These are phyloP conservation scores for Beroe forskalii DNA, from an alignment of 37 sponge, comb jelly and placozoan species.

Conservation along the genomic window DNA sequence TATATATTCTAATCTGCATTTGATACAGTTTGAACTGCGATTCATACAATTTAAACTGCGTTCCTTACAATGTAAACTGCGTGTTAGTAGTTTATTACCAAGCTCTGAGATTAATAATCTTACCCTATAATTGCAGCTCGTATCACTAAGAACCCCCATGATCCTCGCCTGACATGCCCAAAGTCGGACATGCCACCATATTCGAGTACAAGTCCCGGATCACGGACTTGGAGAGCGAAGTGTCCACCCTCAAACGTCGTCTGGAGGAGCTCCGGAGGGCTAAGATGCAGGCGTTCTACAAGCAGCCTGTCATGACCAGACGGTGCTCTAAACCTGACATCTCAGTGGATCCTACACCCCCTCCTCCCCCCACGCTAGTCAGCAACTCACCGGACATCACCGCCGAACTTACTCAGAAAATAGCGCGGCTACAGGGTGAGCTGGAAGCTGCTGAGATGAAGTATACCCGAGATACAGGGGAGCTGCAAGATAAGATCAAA, in stretches of 20 bases:
- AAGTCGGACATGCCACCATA: constrained; percentile 11
- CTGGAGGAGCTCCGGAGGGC: constrained; percentile 55
- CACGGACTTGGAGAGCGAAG: constrained; percentile 33
- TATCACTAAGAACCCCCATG: too few relatives aligned
- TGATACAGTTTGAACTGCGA: too few relatives aligned
- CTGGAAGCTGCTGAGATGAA: constrained; percentile 2
- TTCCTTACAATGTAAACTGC: too few relatives aligned
- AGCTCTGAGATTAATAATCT: too few relatives aligned
- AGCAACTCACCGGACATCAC: neutral
- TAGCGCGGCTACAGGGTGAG: constrained; percentile 33
- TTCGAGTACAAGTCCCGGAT: constrained; percentile 48
- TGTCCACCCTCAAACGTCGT: constrained; percentile 37
- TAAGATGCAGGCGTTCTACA: constrained; percentile 35
- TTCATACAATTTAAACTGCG: too few relatives aligned
- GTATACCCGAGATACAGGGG: constrained; percentile 7
- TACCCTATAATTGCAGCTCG: too few relatives aligned
- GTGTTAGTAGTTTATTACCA: too few relatives aligned
- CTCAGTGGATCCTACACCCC: neutral
- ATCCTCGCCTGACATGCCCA: constrained; percentile 9
- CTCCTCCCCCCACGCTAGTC: neutral
- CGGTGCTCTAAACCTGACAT: constrained; percentile 17
- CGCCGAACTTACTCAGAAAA: constrained; percentile 19
- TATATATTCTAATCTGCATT: too few relatives aligned
- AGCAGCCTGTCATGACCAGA: neutral
- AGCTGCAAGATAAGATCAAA: constrained; percentile 7